Base-by-base conservation (phyloP, 2,797 vertebrate species). In the Danionella dracula region DNA sequence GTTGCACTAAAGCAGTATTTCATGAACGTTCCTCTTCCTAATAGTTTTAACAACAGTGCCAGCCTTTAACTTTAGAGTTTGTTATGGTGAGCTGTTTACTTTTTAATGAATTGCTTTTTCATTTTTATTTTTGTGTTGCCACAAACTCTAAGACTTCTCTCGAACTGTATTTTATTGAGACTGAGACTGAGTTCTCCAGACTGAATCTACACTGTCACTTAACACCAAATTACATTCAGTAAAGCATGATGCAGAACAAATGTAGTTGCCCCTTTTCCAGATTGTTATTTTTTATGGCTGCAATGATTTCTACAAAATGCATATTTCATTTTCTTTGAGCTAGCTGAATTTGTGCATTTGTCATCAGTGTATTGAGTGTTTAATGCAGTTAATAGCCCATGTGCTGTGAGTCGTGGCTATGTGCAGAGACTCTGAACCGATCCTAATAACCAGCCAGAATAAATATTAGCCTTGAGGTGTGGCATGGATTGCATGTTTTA, bases 301-400 rank as follows among this genome's bases (percentile, higher is more conserved):
- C n/a, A n/a, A 17, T n/a, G 1, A 2, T 38, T 37, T 23, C 19
- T 23, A 4, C 9, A 2, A 13, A 9, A 40, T 38, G 19, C 2
- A 55, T 8, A 12, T 16, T 40, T 11, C 1, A 10, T 13, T 27
- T 40, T 20, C 0, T 27, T 3, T 13, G 17, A 32, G n/a, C n/a
- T 37, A 16, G 20, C 37, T 4, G 5, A 53, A 20, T 31, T 32
- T 62, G 17, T 37, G 19, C 5, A 15, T 49, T 15, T 44, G 46
- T 66, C 59, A 20, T 63, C 46, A 19, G 45, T 45, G 32, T 58
- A 54, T 67, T 48, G 55, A 32, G 63, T 65, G 68, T 21, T 6
- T 42, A 19, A 31, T n/a, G 4, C 37, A 57, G 38, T 10, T 37
- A 57, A 41, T 57, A 57, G 15, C 17, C 23, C 15, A 2, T 19